Evolutionary conservation across 2,797 vertebrate genomes (phyloP).

Genomic region (Phoebastria nigripes): DNA sequence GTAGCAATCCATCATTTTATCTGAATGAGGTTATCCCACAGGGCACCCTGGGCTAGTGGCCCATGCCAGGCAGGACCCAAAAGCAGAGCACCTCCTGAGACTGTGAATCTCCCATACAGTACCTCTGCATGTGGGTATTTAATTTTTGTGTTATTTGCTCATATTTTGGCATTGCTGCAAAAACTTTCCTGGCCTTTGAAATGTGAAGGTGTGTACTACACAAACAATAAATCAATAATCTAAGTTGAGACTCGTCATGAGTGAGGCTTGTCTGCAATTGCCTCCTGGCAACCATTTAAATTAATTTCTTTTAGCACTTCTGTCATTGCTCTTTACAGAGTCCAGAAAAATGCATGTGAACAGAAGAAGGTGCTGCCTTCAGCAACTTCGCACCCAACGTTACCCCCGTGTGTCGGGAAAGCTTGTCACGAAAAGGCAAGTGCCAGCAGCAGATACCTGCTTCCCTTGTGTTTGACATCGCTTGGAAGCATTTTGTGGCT

Average conservation of each 20-base stretch:
- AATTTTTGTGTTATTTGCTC: not conserved
- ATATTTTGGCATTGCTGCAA: not conserved
- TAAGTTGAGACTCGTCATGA: not conserved
- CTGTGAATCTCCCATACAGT: not conserved
- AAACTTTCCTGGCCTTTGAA: not conserved
- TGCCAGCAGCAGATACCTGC: not conserved
- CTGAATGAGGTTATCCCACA: not conserved
- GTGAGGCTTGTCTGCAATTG: not conserved
- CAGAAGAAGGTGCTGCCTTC: not conserved
- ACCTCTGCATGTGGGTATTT: not conserved
- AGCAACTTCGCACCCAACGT: accelerated
- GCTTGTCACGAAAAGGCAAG: not conserved
- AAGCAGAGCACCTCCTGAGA: not conserved
- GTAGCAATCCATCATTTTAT: not conserved
- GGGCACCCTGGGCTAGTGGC: not conserved
- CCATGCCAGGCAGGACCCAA: not conserved
- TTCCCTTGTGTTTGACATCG: not conserved
- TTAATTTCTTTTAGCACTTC: not conserved
- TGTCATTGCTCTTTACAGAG: not conserved
- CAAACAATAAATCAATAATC: not conserved
- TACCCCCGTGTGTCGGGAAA: not conserved
- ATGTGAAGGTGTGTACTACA: not conserved
- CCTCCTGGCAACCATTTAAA: not conserved
- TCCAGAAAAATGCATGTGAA: not conserved
- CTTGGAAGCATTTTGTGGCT: not conserved